Evolutionary conservation across 2,888 invertebrate species (phyloP).

Genomic region (Norana najaformis): DNA sequence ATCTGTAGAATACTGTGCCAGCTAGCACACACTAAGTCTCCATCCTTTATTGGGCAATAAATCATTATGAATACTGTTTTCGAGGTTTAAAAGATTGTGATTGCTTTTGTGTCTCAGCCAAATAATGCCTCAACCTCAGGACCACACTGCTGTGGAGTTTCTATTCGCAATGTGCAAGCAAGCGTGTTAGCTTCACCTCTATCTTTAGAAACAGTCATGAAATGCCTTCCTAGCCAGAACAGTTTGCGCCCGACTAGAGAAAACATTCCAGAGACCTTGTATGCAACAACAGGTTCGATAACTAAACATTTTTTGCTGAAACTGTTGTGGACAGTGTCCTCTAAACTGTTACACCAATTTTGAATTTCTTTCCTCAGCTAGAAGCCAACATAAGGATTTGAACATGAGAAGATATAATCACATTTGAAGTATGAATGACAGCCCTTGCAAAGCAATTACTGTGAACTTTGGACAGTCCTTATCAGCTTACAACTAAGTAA

Average conservation of each 20-base stretch:
- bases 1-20: neutral
- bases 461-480: no score
- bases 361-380: neutral
- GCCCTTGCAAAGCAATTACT: neutral
- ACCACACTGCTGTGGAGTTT: neutral
- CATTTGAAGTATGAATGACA: neutral
- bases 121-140: neutral
- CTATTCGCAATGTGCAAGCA: neutral
- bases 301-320: neutral
- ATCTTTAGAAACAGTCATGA: neutral
- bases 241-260: neutral
- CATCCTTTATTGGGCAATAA: neutral
- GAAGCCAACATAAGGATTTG: neutral
- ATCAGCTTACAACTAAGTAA: neutral
- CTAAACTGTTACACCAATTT: neutral
- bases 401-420: neutral
- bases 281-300: neutral
- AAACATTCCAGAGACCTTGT: neutral
- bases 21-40: neutral
- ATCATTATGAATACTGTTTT: neutral
- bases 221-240: neutral
- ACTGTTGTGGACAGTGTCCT: neutral
- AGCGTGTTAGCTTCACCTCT: neutral
- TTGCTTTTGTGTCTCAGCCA: neutral
- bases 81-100: neutral